Evolutionary conservation across 2,888 invertebrate genomes (phyloP).

Genomic region (Pandemis heparana): DNA sequence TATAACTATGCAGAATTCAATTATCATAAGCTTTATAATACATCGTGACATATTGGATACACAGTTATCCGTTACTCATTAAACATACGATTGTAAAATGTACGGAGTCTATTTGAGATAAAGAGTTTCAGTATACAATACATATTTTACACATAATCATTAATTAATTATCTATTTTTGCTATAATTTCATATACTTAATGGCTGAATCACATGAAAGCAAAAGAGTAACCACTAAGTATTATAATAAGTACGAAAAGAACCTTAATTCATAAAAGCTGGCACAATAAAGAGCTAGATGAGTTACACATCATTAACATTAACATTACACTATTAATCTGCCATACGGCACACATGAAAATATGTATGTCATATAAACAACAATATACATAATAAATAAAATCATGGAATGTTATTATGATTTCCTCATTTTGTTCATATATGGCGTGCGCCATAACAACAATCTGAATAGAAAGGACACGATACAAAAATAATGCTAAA

Average conservation of each 20-base stretch:
- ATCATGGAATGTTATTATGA: constrained; percentile 84
- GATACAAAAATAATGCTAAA: constrained; percentile 77
- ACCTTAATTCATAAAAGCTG: constrained; percentile 81
- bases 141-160: constrained; percentile 76
- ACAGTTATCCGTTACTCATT: constrained; percentile 59
- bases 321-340: constrained; percentile 67
- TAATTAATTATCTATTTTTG: constrained; percentile 71
- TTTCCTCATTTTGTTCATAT: constrained; percentile 68
- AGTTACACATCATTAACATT: constrained; percentile 75
- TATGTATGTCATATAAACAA: constrained; percentile 78
- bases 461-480: constrained; percentile 64
- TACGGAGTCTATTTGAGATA: constrained; percentile 56
- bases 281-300: constrained; percentile 84
- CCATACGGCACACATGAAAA: constrained; percentile 80
- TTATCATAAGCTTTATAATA: constrained; percentile 77
- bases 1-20: constrained; percentile 76
- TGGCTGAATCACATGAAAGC: constrained; percentile 79
- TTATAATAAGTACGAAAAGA: constrained; percentile 81
- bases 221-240: constrained; percentile 68
- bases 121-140: constrained; percentile 62
- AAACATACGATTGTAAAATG: constrained; percentile 57
- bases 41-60: constrained; percentile 72
- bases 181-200: constrained; percentile 79
- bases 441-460: constrained; percentile 60
- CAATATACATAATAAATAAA: constrained; percentile 85